phyloP scores from a whole-genome alignment of 2,797 vertebrate species.

The Acanthurus leucopareius region DNA sequence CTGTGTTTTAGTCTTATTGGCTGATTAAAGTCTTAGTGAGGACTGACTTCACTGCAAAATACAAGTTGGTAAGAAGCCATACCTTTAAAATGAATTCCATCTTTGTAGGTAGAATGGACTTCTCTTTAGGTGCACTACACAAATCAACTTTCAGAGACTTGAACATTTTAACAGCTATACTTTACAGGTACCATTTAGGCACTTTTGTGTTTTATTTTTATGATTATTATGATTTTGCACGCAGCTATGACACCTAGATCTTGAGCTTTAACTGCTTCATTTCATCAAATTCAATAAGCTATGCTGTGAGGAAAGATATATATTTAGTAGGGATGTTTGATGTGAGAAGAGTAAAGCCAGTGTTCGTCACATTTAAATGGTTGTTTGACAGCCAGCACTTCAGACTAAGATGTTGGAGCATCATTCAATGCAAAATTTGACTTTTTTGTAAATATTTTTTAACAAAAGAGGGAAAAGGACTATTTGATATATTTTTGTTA shows the following conservation, averaged over 20 bases:
- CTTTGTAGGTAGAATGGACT: too few species aligned
- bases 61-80: not conserved
- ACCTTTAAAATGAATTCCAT: too few species aligned
- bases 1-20: not conserved
- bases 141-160: too few species aligned
- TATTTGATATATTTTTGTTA: conserved; percentile 76
- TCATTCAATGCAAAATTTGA: conserved; percentile 34
- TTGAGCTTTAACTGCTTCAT: not conserved
- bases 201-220: not conserved
- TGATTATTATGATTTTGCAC: not conserved
- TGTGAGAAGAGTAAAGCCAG: not conserved
- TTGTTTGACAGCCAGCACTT: not conserved
- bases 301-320: not conserved
- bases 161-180: too few species aligned
- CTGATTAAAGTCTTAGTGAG: conserved; percentile 22
- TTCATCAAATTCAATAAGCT: not conserved
- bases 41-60: not conserved
- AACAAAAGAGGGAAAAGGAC: conserved; percentile 41
- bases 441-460: conserved; percentile 77
- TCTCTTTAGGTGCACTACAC: too few species aligned
- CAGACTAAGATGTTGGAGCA: not conserved
- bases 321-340: not conserved
- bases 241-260: not conserved
- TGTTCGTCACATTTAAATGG: not conserved
- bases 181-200: not conserved